Evolutionary conservation across 2,888 invertebrate species (phyloP).

Genomic region (Ochlodes sylvanus): DNA sequence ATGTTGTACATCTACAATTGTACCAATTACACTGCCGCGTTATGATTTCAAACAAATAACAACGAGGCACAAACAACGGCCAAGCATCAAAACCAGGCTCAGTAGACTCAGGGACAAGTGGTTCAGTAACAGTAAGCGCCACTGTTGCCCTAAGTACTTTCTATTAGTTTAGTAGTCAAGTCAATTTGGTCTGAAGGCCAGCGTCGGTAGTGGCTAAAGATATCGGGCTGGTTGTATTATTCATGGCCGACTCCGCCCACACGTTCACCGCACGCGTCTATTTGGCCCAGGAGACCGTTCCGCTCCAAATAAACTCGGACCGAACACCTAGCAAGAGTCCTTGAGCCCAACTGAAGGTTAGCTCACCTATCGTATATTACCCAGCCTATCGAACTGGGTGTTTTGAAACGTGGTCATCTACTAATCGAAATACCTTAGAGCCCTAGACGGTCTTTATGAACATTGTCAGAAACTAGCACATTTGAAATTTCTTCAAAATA

Average conservation of each 20-base stretch:
- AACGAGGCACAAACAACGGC: too few species aligned
- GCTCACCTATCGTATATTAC: background rate
- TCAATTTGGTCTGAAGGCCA: background rate
- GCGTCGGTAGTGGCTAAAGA: constrained; percentile 3
- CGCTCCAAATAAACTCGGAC: constrained; percentile 22
- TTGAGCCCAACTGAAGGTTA: constrained; percentile 8
- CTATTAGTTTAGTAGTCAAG: background rate
- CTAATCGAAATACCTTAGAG: background rate
- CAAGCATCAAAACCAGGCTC: too few species aligned
- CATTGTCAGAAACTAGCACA: background rate
- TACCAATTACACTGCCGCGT: too few species aligned
- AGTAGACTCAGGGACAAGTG: too few species aligned
- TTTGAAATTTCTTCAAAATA: too few species aligned
- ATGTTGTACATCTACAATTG: too few species aligned
- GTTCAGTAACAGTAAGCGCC: too few species aligned
- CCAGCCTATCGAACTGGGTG: constrained; percentile 10
- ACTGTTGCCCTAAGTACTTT: too few species aligned
- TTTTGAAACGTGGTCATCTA: constrained; percentile 10
- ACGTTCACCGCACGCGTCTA: constrained; percentile 14
- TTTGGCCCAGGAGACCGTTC: constrained; percentile 27
- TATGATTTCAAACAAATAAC: too few species aligned
- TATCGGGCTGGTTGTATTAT: constrained; percentile 22
- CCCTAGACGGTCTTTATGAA: background rate
- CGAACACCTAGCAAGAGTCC: constrained; percentile 11
- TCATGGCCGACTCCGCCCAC: constrained; percentile 19